phyloP scores from a whole-genome alignment of 2,797 vertebrate genomes.

The Bucorvus abyssinicus region DNA sequence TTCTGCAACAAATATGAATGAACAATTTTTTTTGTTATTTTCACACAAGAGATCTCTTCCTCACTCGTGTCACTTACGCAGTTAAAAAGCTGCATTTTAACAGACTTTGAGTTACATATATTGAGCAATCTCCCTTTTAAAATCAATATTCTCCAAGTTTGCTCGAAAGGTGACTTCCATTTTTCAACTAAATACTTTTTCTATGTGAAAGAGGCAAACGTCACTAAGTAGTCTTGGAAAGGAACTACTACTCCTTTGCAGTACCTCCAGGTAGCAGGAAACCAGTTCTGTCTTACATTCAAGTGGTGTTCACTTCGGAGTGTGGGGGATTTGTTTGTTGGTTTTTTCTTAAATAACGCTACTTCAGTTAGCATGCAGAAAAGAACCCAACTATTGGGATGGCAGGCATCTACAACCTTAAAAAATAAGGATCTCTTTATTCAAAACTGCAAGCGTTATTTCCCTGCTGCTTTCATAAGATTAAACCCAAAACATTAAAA shows the following conservation, averaged over 20 bases:
- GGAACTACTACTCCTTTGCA: neutral
- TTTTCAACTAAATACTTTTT: neutral
- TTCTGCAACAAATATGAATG: neutral
- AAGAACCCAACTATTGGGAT: neutral
- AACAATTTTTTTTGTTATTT: neutral
- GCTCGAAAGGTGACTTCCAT: neutral
- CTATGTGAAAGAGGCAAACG: neutral
- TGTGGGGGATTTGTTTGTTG: fast-evolving
- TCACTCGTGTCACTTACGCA: neutral
- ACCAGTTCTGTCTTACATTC: fast-evolving
- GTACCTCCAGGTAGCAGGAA: neutral
- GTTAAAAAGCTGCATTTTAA: neutral
- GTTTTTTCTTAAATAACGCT: neutral
- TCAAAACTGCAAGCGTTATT: neutral
- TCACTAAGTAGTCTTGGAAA: neutral
- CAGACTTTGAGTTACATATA: neutral
- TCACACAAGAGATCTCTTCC: neutral
- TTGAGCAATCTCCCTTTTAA: neutral
- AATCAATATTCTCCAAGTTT: neutral
- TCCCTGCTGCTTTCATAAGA: neutral
- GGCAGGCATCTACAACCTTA: neutral
- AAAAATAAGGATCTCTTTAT: neutral
- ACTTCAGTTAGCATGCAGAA: neutral
- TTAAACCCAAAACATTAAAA: neutral
- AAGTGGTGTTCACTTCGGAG: neutral